Percentiles rank a stretch among this genome's conserved stretches.
Evolutionary conservation across 2,888 invertebrate genomes (phyloP).

Genomic region (Cerastoderma edule): DNA sequence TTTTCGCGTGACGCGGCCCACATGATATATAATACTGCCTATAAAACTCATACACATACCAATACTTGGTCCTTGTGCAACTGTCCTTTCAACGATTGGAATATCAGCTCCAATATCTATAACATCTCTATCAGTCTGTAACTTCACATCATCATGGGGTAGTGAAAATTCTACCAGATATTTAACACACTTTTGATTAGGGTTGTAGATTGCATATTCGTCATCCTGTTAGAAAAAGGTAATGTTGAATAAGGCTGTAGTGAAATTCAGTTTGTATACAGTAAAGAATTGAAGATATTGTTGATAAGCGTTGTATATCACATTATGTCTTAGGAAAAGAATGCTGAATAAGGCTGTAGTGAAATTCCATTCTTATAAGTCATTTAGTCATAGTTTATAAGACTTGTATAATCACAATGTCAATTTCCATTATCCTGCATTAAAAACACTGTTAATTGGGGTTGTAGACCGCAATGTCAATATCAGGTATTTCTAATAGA

Average conservation of each 20-base stretch:
- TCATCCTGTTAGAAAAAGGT: constrained; percentile 59
- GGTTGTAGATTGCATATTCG: constrained; percentile 79
- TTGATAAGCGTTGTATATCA: no score
- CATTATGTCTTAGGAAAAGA: no score
- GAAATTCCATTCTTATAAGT: no score
- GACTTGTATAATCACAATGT: no score
- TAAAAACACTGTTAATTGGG: constrained; percentile 72
- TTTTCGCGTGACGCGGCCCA: no score
- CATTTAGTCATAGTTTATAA: no score
- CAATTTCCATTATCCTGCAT: constrained; percentile 78
- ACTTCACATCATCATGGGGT: constrained; percentile 46
- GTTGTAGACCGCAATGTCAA: constrained; percentile 79
- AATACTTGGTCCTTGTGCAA: not conserved
- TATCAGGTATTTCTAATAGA: no score
- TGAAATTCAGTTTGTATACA: no score
- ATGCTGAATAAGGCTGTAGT: no score
- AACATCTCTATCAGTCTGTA: not conserved
- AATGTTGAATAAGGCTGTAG: no score
- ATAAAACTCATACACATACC: not conserved
- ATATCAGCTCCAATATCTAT: constrained; percentile 7
- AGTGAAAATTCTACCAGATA: constrained; percentile 78
- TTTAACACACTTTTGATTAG: constrained; percentile 72
- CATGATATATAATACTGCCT: no score
- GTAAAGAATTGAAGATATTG: no score
- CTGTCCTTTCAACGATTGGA: not conserved